Conservation (phyloP, 2,888 invertebrate genomes). For the Deilephila porcellus region DNA sequence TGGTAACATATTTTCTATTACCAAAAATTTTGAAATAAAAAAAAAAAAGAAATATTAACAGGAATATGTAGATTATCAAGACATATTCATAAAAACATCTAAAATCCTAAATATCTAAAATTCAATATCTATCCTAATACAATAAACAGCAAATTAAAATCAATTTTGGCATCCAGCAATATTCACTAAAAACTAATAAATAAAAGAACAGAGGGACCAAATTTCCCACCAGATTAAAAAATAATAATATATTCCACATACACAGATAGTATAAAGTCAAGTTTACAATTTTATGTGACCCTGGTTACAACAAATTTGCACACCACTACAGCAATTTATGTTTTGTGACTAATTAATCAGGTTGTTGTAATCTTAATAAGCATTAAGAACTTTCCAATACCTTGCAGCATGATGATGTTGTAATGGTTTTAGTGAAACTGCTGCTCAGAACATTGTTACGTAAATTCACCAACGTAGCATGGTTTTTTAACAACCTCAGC, state of each 20-base stretch:
- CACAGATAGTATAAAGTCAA: background rate
- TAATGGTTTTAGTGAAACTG: constrained; percentile 68
- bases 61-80: background rate
- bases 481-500: constrained; percentile 60
- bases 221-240: background rate
- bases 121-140: too few species aligned
- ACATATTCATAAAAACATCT: too few species aligned
- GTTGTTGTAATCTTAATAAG: constrained; percentile 38
- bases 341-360: background rate
- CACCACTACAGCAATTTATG: background rate
- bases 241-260: background rate
- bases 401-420: constrained; percentile 74
- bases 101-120: too few species aligned
- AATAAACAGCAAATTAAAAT: too few species aligned
- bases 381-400: constrained; percentile 61
- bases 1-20: too few species aligned
- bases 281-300: background rate
- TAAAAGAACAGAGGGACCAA: too few species aligned
- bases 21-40: too few species aligned
- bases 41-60: too few species aligned
- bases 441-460: constrained; percentile 58
- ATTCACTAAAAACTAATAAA: too few species aligned
- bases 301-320: background rate
- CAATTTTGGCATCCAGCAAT: too few species aligned
- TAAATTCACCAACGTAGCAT: constrained; percentile 56